A percentile compares a stretch with the other conserved stretches of the same genome.
Conservation (phyloP, 1,140 invertebrate genomes). For the Lasioglossum baleicum region DNA sequence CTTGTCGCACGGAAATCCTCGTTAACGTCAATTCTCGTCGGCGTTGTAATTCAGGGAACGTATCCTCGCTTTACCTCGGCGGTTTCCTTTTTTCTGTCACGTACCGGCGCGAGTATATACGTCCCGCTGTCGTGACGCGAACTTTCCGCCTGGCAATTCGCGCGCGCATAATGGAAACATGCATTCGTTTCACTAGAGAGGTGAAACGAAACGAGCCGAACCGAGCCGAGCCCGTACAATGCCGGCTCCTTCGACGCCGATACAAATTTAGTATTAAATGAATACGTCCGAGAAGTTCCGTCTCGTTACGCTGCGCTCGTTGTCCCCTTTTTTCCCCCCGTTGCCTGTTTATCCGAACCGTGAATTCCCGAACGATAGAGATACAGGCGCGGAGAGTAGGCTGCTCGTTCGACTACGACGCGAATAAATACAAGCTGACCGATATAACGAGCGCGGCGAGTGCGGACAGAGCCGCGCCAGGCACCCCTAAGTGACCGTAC, state of each 20-base stretch:
- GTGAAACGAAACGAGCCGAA: not conserved
- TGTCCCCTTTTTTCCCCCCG: not conserved
- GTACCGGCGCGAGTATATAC: constrained; percentile 26
- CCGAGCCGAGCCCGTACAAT: constrained; percentile 22
- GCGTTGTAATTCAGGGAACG: constrained; percentile 58
- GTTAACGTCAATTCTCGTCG: constrained; percentile 64
- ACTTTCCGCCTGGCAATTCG: constrained; percentile 41
- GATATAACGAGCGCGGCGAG: constrained; percentile 28
- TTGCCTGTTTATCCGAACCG: not conserved
- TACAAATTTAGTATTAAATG: constrained; percentile 50
- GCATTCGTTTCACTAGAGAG: not conserved
- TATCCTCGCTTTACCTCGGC: not conserved
- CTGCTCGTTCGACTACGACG: constrained; percentile 12
- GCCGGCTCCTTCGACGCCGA: constrained; percentile 22
- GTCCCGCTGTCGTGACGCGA: constrained; percentile 37
- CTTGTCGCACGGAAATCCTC: constrained; percentile 64
- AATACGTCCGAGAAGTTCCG: constrained; percentile 26
- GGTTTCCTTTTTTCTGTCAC: constrained; percentile 50
- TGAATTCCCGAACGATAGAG: constrained; percentile 30
- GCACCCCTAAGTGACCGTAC: constrained; percentile 7
- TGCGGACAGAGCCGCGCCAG: not conserved
- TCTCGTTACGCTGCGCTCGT: constrained; percentile 26
- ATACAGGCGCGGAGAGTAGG: not conserved
- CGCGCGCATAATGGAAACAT: constrained; percentile 54
- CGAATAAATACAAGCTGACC: constrained; percentile 34